Conservation (phyloP, 2,797 vertebrate species). For the Typhlichthys eigenmanni region DNA sequence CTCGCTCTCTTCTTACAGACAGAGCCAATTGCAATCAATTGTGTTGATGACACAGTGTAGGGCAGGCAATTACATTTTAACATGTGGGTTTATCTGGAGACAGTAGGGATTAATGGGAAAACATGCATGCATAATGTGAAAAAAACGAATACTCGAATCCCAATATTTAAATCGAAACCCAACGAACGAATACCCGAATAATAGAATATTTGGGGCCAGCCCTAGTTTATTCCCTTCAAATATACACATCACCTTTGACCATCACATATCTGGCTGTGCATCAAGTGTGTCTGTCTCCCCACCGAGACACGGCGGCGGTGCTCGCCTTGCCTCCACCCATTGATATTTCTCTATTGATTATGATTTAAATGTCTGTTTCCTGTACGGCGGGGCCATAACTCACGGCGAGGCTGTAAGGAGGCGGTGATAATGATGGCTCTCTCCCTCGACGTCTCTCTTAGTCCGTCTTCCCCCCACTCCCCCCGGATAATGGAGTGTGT, state of each 20-base stretch:
- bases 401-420: conserved; percentile 59
- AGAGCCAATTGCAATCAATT: no score
- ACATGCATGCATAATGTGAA: no score
- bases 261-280: conserved; percentile 48
- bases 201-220: no score
- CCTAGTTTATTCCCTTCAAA: no score
- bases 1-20: no score
- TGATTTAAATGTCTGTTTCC: conserved; percentile 79
- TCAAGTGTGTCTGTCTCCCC: conserved; percentile 35
- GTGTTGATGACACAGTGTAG: no score
- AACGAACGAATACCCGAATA: no score
- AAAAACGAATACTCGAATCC: no score
- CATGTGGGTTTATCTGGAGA: no score
- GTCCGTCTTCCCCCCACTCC: conserved; percentile 36
- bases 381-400: conserved; percentile 64
- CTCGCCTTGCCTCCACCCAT: conserved; percentile 57
- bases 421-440: conserved; percentile 69
- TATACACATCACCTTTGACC: conserved; percentile 45
- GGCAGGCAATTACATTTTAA: no score
- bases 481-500: conserved; percentile 68
- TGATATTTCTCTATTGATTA: conserved; percentile 76
- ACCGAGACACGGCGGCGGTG: conserved; percentile 9
- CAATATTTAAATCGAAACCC: no score
- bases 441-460: conserved; percentile 68
- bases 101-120: no score